Percentiles rank a stretch among this genome's conserved stretches.
Evolutionary conservation across 2,888 invertebrate species (phyloP).

Genomic region (Brenthis hecate): DNA sequence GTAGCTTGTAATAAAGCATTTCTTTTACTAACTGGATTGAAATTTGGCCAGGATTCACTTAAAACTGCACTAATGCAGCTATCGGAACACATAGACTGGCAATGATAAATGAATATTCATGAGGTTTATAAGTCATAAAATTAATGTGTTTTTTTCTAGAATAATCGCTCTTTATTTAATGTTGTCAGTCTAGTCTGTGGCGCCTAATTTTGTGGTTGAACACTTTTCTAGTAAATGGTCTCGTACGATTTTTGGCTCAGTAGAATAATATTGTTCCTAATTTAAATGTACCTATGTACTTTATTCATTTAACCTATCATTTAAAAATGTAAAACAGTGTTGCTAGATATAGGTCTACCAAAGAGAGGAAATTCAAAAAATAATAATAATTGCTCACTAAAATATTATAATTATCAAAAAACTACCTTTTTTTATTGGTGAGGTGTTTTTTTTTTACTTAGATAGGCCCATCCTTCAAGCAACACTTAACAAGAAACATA

Average conservation of each 20-base stretch:
- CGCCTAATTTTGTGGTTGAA: slow-evolving; percentile 46
- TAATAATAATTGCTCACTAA: slow-evolving; percentile 7
- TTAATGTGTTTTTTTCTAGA: neutral
- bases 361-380: neutral
- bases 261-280: slow-evolving; percentile 56
- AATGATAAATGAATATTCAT: neutral
- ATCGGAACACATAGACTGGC: slow-evolving; percentile 1
- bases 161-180: slow-evolving; percentile 14
- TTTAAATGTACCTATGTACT: slow-evolving; percentile 48
- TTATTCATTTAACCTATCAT: slow-evolving; percentile 40
- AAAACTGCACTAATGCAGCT: too few relatives aligned
- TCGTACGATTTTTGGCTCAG: slow-evolving; percentile 55
- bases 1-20: too few relatives aligned
- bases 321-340: slow-evolving; percentile 46
- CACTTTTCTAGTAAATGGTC: slow-evolving; percentile 26
- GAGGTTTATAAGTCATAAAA: neutral
- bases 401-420: neutral
- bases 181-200: slow-evolving; percentile 59
- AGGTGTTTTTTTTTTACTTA: neutral
- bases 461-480: slow-evolving; percentile 14
- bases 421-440: neutral
- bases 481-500: slow-evolving; percentile 29
- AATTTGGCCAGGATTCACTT: too few relatives aligned
- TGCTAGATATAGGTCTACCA: slow-evolving; percentile 24
- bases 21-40: too few relatives aligned